phyloP scores from a whole-genome alignment of 1,140 invertebrate species.

The Carposina sasakii region DNA sequence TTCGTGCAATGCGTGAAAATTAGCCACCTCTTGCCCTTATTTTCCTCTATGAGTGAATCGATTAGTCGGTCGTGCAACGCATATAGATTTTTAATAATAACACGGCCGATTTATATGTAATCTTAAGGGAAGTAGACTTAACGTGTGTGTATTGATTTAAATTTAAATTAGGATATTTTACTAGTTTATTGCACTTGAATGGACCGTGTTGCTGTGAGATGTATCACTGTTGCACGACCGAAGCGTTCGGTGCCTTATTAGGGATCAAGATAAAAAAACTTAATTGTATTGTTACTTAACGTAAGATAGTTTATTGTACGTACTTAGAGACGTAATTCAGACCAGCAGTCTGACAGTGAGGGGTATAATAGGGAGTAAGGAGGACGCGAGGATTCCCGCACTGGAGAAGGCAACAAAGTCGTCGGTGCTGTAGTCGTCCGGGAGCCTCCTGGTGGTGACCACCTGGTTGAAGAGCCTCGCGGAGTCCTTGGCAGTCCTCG shows the following conservation, averaged over 20 bases:
- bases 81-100: too few relatives aligned
- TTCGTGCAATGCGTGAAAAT: too few relatives aligned
- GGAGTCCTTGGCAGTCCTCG: slow-evolving; percentile 82
- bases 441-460: slow-evolving; percentile 47
- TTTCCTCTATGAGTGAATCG: too few relatives aligned
- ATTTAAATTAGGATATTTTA: too few relatives aligned
- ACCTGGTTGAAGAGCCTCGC: slow-evolving; percentile 72
- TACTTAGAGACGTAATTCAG: slow-evolving; percentile 34
- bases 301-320: slow-evolving; percentile 39
- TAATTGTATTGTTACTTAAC: slow-evolving; percentile 46
- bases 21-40: too few relatives aligned
- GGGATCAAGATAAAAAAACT: slow-evolving; percentile 63
- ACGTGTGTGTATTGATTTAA: too few relatives aligned
- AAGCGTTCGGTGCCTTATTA: slow-evolving; percentile 46
- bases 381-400: slow-evolving; percentile 32
- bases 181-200: too few relatives aligned
- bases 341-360: slow-evolving; percentile 47
- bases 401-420: slow-evolving; percentile 63
- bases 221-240: too few relatives aligned
- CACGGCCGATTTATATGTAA: too few relatives aligned
- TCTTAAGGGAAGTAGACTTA: too few relatives aligned
- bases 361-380: slow-evolving; percentile 39
- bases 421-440: slow-evolving; percentile 56
- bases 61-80: too few relatives aligned
- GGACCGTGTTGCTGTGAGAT: too few relatives aligned